These are phyloP conservation scores for Diaperis boleti DNA, from an alignment of 2,888 invertebrate species.

Conservation along the genomic window DNA sequence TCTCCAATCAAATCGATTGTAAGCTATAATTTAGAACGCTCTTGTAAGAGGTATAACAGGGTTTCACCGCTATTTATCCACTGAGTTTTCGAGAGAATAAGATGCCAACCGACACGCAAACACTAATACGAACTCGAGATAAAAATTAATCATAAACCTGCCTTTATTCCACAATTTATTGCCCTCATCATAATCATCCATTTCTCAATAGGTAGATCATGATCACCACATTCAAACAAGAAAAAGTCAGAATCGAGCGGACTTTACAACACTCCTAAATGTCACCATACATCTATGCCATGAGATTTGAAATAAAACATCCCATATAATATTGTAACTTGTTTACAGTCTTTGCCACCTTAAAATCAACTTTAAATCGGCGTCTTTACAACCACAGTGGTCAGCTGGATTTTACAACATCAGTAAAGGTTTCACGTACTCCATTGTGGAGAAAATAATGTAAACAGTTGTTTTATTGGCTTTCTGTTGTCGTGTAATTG, in stretches of 20 bases:
- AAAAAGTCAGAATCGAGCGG: too few relatives aligned
- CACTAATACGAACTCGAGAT: background rate
- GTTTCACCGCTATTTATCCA: constrained; percentile 30
- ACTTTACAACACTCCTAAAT: background rate
- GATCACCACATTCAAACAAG: too few relatives aligned
- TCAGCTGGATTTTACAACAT: background rate
- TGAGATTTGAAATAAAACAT: too few relatives aligned
- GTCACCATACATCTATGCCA: too few relatives aligned
- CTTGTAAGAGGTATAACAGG: constrained; percentile 26
- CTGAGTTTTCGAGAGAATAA: constrained; percentile 13
- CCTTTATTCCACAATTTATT: background rate
- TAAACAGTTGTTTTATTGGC: background rate
- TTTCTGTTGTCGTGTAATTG: background rate
- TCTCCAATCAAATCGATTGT: constrained; percentile 33
- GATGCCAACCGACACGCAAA: constrained; percentile 26
- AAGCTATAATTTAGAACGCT: constrained; percentile 28
- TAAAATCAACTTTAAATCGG: background rate
- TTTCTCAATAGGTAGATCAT: too few relatives aligned
- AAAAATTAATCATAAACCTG: constrained; percentile 2
- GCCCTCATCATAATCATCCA: too few relatives aligned
- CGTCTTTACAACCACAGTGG: background rate
- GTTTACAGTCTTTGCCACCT: too few relatives aligned
- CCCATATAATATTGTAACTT: too few relatives aligned
- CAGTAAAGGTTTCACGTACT: background rate
- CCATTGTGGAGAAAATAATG: background rate